Evolutionary conservation across 2,113 vertebrate genomes (phyloP).

Genomic region (Bambusicola thoracicus): DNA sequence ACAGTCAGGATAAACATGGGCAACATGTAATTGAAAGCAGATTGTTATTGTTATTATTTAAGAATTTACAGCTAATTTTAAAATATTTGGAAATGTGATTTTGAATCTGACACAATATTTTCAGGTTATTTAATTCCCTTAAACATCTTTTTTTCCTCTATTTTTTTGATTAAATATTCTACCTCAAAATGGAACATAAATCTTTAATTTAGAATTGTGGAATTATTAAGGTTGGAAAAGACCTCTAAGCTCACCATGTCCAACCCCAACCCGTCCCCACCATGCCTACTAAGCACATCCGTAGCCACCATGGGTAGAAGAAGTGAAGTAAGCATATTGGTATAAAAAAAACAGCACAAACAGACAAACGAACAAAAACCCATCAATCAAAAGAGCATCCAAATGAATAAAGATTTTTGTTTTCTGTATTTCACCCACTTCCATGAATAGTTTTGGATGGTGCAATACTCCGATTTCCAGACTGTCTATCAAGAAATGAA

Average conservation of each 20-base stretch:
- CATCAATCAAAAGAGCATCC: not conserved
- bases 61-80: constrained; percentile 7
- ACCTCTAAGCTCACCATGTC: not conserved
- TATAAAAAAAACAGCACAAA: not conserved
- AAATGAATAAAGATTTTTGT: not conserved
- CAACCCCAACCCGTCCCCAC: too few relatives aligned
- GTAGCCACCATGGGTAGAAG: not conserved
- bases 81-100: constrained; percentile 8
- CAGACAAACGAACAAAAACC: not conserved
- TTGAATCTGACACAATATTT: not conserved
- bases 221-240: not conserved
- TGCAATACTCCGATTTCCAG: not conserved
- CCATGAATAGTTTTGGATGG: not conserved
- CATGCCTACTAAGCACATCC: not conserved
- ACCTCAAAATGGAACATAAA: not conserved
- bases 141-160: not conserved
- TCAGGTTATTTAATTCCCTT: not conserved
- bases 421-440: not conserved
- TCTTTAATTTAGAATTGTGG: not conserved
- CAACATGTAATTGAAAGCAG: not conserved
- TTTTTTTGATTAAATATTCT: not conserved
- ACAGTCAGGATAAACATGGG: not conserved
- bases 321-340: not conserved
- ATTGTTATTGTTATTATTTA: not conserved
- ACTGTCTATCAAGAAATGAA: not conserved